A percentile compares a stretch with the other conserved stretches of the same genome.
These are phyloP conservation scores for Hystrix brachyura DNA, from an alignment of 2,113 vertebrate species.

Conservation along the genomic window DNA sequence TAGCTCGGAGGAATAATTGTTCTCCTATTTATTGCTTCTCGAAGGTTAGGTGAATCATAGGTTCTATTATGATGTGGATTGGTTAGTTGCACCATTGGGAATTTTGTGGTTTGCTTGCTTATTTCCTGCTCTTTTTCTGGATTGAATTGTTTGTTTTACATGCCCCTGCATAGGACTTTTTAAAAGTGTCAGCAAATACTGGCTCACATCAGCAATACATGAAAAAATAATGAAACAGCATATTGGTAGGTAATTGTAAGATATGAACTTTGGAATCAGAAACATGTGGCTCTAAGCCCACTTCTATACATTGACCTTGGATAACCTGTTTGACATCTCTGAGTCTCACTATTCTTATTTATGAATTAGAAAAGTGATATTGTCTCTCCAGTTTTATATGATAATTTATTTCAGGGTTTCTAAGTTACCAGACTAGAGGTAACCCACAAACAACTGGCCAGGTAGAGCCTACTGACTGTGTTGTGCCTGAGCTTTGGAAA, in stretches of 20 bases:
- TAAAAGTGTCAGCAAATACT: conserved; percentile 28
- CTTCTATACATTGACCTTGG: neutral
- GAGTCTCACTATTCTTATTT: conserved; percentile 16
- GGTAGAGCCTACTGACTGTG: neutral
- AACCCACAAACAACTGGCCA: neutral
- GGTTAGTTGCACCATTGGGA: neutral
- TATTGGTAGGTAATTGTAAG: neutral
- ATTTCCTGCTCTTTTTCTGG: neutral
- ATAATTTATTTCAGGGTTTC: neutral
- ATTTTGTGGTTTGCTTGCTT: conserved; percentile 9
- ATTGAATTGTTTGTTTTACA: conserved; percentile 57
- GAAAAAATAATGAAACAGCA: neutral
- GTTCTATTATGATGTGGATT: neutral
- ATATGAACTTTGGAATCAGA: neutral
- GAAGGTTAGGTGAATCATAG: neutral
- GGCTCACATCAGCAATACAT: neutral
- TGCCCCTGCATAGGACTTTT: neutral
- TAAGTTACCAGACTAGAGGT: neutral
- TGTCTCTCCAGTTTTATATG: neutral
- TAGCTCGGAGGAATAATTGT: neutral
- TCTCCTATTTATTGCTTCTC: neutral
- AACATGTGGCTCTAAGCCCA: neutral
- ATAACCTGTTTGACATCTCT: neutral
- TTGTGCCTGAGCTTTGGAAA: neutral
- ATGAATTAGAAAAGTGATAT: conserved; percentile 1